Evolutionary conservation across 2,888 invertebrate genomes (phyloP).

Genomic region (Hedya salicella): DNA sequence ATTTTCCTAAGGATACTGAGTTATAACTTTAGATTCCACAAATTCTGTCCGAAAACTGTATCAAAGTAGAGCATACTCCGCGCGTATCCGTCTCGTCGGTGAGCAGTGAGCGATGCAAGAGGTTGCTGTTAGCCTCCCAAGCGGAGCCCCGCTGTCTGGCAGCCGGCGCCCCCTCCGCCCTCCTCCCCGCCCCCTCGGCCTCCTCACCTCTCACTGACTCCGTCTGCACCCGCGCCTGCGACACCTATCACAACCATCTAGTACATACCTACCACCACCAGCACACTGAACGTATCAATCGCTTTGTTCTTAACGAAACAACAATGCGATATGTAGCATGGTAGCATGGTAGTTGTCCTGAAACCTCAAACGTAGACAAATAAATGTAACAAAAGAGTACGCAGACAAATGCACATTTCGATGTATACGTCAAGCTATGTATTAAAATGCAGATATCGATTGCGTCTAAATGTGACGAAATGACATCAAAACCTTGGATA

Average conservation of each 20-base stretch:
- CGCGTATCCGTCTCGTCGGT: constrained; percentile 77
- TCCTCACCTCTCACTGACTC: constrained; percentile 53
- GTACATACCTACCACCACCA: constrained; percentile 68
- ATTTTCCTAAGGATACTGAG: no score
- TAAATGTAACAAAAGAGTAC: not conserved
- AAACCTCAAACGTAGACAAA: constrained; percentile 19
- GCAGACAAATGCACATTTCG: constrained; percentile 15
- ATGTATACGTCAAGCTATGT: constrained; percentile 13
- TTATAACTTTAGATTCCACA: not conserved
- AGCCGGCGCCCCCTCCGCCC: constrained; percentile 60
- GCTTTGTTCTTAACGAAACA: constrained; percentile 19
- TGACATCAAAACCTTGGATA: constrained; percentile 30
- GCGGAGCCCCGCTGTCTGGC: constrained; percentile 86
- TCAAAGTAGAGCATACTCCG: constrained; percentile 78
- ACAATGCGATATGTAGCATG: constrained; percentile 5
- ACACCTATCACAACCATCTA: constrained; percentile 75
- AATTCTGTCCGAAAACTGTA: constrained; percentile 13
- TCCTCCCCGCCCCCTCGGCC: constrained; percentile 51
- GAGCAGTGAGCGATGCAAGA: constrained; percentile 77
- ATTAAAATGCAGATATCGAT: constrained; percentile 32
- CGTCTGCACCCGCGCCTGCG: constrained; percentile 50
- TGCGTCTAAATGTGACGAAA: constrained; percentile 30
- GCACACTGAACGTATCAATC: constrained; percentile 17
- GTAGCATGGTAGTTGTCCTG: not conserved
- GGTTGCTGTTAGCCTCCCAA: constrained; percentile 82